Evolutionary conservation across 2,113 vertebrate species (phyloP).

Genomic region (Oryctolagus cuniculus): DNA sequence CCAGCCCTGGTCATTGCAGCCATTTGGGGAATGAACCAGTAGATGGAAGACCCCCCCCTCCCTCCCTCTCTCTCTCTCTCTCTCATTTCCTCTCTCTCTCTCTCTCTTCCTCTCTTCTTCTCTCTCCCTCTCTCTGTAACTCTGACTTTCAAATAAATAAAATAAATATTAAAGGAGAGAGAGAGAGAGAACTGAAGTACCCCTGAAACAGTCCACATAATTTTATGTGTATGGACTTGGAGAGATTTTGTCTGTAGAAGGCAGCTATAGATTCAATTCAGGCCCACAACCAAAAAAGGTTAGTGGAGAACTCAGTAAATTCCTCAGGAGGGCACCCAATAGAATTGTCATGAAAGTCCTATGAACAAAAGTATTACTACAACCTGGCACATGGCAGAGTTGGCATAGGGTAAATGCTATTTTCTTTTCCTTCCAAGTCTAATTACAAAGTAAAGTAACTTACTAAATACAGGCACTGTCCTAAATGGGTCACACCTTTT

Average conservation of each 20-base stretch:
- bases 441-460: neutral
- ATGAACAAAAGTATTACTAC: neutral
- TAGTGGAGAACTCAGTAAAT: neutral
- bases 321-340: neutral
- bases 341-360: neutral
- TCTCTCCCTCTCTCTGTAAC: too few species aligned
- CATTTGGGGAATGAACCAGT: too few species aligned
- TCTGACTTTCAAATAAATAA: too few species aligned
- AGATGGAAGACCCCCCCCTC: too few species aligned
- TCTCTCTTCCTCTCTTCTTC: too few species aligned
- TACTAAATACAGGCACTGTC: neutral
- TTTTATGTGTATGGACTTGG: neutral
- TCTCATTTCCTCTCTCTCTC: too few species aligned
- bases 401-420: neutral
- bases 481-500: neutral
- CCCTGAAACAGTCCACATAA: neutral
- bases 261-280: neutral
- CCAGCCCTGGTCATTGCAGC: too few species aligned
- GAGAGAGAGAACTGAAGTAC: too few species aligned
- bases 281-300: neutral
- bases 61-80: too few species aligned
- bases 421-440: neutral
- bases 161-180: too few species aligned
- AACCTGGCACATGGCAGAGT: neutral
- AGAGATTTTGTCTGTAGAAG: neutral